Percentiles rank a stretch among this genome's conserved stretches.
Evolutionary conservation across 2,888 invertebrate genomes (phyloP).

Genomic region (Hydriomena furcata): DNA sequence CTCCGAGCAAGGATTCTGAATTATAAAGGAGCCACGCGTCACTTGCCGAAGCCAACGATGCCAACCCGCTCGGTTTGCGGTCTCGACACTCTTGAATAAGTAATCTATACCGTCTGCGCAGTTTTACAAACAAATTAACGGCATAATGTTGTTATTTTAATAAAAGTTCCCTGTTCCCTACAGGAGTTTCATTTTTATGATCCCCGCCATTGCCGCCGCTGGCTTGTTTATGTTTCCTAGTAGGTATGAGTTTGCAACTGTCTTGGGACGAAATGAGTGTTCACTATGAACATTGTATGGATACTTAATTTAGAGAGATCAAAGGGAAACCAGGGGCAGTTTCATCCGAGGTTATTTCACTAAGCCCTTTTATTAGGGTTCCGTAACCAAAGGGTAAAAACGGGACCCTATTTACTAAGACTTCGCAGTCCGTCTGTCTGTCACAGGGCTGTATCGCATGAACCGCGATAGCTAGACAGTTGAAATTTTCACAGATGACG

Average conservation of each 20-base stretch:
- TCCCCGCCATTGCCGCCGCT: constrained; percentile 58
- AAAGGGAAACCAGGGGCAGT: no score
- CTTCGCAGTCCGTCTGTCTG: no score
- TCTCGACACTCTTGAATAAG: constrained; percentile 74
- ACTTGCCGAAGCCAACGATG: constrained; percentile 55
- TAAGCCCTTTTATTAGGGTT: no score
- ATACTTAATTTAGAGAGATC: neutral
- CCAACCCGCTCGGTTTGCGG: constrained; percentile 53
- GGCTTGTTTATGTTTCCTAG: constrained; percentile 58
- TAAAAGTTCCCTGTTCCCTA: constrained; percentile 74
- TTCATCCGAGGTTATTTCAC: no score
- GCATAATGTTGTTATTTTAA: constrained; percentile 80
- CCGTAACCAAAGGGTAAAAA: no score
- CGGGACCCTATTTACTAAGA: no score
- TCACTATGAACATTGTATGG: neutral
- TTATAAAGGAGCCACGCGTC: constrained; percentile 70
- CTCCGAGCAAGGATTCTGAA: constrained; percentile 54
- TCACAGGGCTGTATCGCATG: no score
- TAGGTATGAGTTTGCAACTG: constrained; percentile 11
- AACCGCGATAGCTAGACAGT: no score
- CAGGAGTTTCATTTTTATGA: constrained; percentile 74
- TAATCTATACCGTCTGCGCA: constrained; percentile 80
- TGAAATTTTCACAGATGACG: no score
- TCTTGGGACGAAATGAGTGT: constrained; percentile 12
- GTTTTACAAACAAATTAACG: constrained; percentile 82